Conservation (phyloP, 2,113 vertebrate species). For the Nothocercus nigrocapillus region DNA sequence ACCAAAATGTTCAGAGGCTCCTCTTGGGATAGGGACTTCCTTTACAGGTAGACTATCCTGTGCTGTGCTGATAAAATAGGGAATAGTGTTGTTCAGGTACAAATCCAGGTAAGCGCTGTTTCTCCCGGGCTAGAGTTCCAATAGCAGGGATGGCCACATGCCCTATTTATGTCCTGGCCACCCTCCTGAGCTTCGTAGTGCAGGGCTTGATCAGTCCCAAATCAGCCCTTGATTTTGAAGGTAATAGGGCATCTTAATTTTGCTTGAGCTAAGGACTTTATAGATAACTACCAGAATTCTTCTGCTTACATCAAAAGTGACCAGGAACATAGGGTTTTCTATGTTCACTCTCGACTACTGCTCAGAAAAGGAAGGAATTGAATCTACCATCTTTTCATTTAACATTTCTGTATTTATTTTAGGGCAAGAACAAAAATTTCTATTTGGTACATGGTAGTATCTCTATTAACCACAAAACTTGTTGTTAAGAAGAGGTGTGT, state of each 20-base stretch:
- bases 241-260: background rate
- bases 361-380: background rate
- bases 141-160: background rate
- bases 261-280: background rate
- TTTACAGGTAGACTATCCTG: background rate
- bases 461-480: background rate
- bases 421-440: background rate
- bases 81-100: background rate
- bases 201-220: background rate
- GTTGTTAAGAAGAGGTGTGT: background rate
- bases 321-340: background rate
- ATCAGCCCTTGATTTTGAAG: background rate
- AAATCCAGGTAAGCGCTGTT: background rate
- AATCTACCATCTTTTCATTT: background rate
- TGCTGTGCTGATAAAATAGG: background rate
- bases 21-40: rapidly evolving
- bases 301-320: background rate
- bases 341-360: background rate
- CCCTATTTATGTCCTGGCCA: background rate
- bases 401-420: background rate
- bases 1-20: rapidly evolving
- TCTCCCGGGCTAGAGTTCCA: background rate
- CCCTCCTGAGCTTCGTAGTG: background rate
- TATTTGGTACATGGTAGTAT: background rate
- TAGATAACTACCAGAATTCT: background rate